These are phyloP conservation scores for Bimastos eiseni DNA, from an alignment of 2,888 invertebrate species.

Conservation along the genomic window DNA sequence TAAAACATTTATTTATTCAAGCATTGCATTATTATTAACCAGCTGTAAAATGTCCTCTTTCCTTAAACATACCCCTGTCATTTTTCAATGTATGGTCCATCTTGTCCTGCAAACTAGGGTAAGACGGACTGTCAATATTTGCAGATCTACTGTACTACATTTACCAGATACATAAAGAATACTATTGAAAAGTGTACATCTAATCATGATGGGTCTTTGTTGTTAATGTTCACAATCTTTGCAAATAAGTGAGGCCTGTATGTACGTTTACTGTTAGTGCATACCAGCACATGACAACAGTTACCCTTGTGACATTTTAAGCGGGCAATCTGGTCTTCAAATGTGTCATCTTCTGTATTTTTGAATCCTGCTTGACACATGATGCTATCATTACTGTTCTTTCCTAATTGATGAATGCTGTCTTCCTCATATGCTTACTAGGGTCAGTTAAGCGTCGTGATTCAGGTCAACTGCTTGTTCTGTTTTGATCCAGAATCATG, in stretches of 20 bases:
- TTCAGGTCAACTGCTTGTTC: background rate
- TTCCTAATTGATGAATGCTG: background rate
- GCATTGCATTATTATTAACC: too few species aligned
- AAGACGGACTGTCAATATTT: background rate
- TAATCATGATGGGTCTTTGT: background rate
- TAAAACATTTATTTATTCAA: too few species aligned
- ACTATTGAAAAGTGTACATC: background rate
- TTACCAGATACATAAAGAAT: background rate
- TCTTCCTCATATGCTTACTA: background rate
- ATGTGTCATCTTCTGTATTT: too few species aligned
- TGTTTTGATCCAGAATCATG: background rate
- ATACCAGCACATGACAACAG: background rate
- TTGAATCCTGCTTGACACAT: background rate
- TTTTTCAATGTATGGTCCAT: too few species aligned
- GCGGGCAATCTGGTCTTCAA: background rate
- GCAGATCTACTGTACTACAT: background rate
- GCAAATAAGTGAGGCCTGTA: background rate
- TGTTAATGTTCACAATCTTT: background rate
- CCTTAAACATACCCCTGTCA: too few species aligned
- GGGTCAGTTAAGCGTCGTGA: background rate
- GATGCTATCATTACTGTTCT: background rate
- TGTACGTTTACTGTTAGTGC: background rate
- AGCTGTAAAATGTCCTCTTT: too few species aligned
- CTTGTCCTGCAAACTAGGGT: background rate
- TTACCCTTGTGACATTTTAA: background rate